Evolutionary conservation across 2,888 invertebrate species (phyloP), one percentile per base, ranked within the genome.

Genomic region (Chorisops tibialis): DNA sequence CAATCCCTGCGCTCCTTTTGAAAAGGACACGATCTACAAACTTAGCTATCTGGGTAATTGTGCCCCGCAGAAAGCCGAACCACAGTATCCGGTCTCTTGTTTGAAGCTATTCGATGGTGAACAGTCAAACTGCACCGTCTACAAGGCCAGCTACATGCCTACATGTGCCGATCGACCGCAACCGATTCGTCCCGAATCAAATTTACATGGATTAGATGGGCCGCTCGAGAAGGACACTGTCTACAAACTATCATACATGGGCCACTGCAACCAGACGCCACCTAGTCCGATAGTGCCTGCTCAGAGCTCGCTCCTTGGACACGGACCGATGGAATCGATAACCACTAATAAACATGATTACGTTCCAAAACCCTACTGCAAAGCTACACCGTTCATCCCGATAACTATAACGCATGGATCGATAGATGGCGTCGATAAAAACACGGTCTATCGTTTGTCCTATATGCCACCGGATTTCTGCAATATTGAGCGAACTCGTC

Each of bases 341-440:
- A 88, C 89, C 3, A 89, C 88, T 1, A 85, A 87, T 66, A 86
- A 87, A 41, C 87, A 87, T 72, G 88, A 89, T 77, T 89, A 79
- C 70, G 85, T 86, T 43, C 83, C 85, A 1, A 87, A 87, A 69
- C 83, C 84, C 0, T 79, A 79, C 61, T 58, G 41, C 24, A 72
- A 69, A 63, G 68, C 73, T 2, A 62, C 65, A 9, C 71, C 73
- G 0, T 71, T 74, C 41, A 21, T 63, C 30, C 75, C 73, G 0
- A 60, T 64, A 0, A 67, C 68, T 14, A 72, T 72, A 19, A 61
- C 30, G 4, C 9, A 39, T 4, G 7, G 24, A 11, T 16, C 51
- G 9, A 24, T 7, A 9, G 51, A 30, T 22, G 12, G n/a, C 9
- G 72, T 77, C 19, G 69, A 67, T 39, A 73, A 73, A 16, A 73